Evolutionary conservation across 2,888 invertebrate species (phyloP).

Genomic region (Clostera curtula): DNA sequence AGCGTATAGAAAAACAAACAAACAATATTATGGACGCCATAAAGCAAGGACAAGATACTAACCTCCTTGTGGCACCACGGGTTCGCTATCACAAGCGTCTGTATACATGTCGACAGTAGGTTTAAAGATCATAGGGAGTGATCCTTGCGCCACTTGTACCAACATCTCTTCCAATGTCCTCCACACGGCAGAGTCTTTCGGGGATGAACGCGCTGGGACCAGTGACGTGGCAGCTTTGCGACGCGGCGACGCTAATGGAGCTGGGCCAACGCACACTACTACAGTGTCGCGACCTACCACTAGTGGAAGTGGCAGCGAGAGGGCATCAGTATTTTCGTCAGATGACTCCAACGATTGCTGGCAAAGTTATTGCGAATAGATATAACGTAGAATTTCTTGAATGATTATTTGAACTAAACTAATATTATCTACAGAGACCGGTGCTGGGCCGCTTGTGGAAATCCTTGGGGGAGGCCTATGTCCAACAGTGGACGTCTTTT

Average conservation of each 20-base stretch:
- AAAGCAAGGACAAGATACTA: too few relatives aligned
- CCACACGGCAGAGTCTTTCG: constrained; percentile 62
- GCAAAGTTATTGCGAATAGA: too few relatives aligned
- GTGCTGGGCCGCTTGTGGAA: too few relatives aligned
- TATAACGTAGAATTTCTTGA: too few relatives aligned
- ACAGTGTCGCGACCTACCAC: constrained; percentile 80
- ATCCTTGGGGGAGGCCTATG: too few relatives aligned
- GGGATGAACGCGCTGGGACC: constrained; percentile 23
- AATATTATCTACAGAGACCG: too few relatives aligned
- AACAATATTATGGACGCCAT: too few relatives aligned
- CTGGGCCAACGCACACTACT: constrained; percentile 79
- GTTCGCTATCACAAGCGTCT: constrained; percentile 78
- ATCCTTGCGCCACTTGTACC: constrained; percentile 80
- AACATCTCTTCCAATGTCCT: constrained; percentile 85
- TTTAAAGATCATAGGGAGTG: constrained; percentile 84
- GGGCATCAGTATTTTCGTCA: constrained; percentile 41
- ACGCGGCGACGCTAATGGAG: constrained; percentile 72
- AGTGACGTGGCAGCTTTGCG: constrained; percentile 71
- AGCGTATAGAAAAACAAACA: too few relatives aligned
- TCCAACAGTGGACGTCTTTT: too few relatives aligned
- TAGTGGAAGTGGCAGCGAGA: constrained; percentile 84
- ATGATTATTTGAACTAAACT: too few relatives aligned
- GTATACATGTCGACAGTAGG: constrained; percentile 85
- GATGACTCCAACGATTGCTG: constrained; percentile 68
- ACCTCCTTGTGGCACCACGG: constrained; percentile 84